Conservation (phyloP, 2,797 vertebrate species). For the Sebastes diaconus region DNA sequence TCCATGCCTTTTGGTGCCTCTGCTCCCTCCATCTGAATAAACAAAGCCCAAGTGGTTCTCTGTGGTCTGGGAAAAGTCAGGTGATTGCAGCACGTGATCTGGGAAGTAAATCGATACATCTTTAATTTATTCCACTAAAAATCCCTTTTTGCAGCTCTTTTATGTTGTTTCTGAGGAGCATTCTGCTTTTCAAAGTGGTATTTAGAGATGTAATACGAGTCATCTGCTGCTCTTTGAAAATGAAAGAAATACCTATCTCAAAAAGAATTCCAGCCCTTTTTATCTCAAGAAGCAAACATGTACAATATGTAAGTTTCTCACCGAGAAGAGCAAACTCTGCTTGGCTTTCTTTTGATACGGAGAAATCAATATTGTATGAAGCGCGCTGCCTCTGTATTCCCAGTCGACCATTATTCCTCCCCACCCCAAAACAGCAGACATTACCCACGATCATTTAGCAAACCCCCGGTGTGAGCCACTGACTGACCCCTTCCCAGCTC, state of each 20-base stretch:
- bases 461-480: constrained; percentile 61
- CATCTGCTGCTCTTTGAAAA: constrained; percentile 81
- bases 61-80: constrained; percentile 79
- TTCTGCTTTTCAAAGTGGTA: constrained; percentile 81
- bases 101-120: constrained; percentile 78
- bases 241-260: constrained; percentile 78
- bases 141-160: constrained; percentile 80
- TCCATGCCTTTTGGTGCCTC: constrained; percentile 84
- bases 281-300: constrained; percentile 77
- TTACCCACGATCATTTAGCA: constrained; percentile 73
- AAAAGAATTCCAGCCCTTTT: constrained; percentile 71
- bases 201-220: constrained; percentile 78
- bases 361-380: constrained; percentile 79
- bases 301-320: constrained; percentile 73
- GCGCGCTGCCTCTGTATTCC: constrained; percentile 69
- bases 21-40: constrained; percentile 88
- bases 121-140: constrained; percentile 81
- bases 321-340: constrained; percentile 64
- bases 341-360: constrained; percentile 70
- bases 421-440: constrained; percentile 73
- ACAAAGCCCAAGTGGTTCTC: constrained; percentile 83
- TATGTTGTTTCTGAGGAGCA: constrained; percentile 80
- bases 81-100: constrained; percentile 77
- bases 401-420: constrained; percentile 70
- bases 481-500: constrained; percentile 69